These are phyloP conservation scores for Myotis myotis DNA, from an alignment of 2,797 vertebrate genomes.

Conservation along the genomic window DNA sequence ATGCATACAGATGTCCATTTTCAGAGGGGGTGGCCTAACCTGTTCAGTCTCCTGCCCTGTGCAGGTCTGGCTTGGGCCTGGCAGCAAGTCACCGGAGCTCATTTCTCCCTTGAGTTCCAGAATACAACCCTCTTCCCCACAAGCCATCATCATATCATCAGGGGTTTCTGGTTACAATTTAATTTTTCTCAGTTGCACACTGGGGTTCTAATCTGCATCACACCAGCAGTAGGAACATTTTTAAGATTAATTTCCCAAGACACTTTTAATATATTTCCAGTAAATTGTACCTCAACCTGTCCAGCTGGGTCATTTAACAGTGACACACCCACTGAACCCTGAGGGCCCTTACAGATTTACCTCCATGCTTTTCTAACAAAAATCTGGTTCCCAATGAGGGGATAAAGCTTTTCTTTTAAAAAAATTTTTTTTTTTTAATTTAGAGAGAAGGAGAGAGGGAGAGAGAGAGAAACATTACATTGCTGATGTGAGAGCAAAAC, in stretches of 20 bases:
- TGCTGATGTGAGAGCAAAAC: too few species aligned
- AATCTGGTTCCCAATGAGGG: constrained; percentile 64
- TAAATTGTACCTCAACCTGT: constrained; percentile 84
- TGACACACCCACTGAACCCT: constrained; percentile 80
- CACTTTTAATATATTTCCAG: constrained; percentile 85
- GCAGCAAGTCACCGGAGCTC: constrained; percentile 43
- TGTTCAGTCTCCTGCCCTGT: not conserved
- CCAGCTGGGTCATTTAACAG: constrained; percentile 83
- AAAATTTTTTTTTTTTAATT: not conserved
- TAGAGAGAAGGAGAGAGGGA: not conserved
- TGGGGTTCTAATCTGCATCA: constrained; percentile 83
- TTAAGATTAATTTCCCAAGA: constrained; percentile 88
- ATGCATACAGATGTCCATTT: not conserved
- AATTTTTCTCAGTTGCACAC: constrained; percentile 78
- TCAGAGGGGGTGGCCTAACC: not conserved
- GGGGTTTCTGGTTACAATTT: constrained; percentile 80
- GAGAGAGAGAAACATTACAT: not conserved
- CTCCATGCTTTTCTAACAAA: constrained; percentile 79
- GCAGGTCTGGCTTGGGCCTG: not conserved
- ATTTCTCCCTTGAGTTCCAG: constrained; percentile 58
- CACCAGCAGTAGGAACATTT: constrained; percentile 82
- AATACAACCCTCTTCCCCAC: constrained; percentile 51
- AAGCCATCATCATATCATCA: constrained; percentile 72
- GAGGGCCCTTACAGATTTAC: constrained; percentile 83
- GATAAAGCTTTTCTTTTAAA: constrained; percentile 87